Percentiles rank a stretch among this genome's conserved stretches.
phyloP scores from a whole-genome alignment of 2,113 vertebrate species.

The Bagarius yarrelli region DNA sequence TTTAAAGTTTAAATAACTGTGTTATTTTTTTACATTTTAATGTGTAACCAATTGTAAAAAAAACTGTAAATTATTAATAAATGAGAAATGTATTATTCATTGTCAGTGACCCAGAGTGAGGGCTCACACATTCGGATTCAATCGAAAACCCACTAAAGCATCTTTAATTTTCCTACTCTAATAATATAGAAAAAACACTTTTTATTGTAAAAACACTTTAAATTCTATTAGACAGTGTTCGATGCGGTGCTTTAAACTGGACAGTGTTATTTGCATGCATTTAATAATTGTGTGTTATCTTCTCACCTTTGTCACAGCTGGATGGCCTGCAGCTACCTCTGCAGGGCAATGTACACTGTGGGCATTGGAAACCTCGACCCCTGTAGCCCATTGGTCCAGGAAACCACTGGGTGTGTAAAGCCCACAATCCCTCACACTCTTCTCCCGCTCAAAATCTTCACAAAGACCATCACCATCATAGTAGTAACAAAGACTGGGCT shows the following conservation, averaged over 20 bases:
- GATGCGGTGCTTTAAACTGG: not conserved
- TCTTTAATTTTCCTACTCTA: too few species aligned
- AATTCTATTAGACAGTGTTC: too few species aligned
- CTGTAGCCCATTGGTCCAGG: slow-evolving; percentile 93
- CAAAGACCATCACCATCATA: slow-evolving; percentile 94
- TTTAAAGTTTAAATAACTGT: too few species aligned
- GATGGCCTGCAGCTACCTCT: slow-evolving; percentile 89
- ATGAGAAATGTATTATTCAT: too few species aligned
- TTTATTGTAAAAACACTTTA: too few species aligned
- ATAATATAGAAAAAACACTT: too few species aligned
- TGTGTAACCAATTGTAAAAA: too few species aligned
- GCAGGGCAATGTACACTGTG: slow-evolving; percentile 88
- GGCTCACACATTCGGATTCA: too few species aligned
- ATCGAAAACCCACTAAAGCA: too few species aligned
- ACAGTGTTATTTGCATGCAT: not conserved
- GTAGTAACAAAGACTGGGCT: slow-evolving; percentile 95
- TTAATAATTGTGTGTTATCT: not conserved
- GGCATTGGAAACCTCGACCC: slow-evolving; percentile 86
- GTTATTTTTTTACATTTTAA: too few species aligned
- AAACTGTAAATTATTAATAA: too few species aligned
- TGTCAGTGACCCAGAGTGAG: too few species aligned
- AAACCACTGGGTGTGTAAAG: slow-evolving; percentile 93
- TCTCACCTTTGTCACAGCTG: slow-evolving; percentile 90
- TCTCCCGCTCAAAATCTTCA: slow-evolving; percentile 94
- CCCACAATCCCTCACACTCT: slow-evolving; percentile 91